Evolutionary conservation across 1,140 invertebrate species (phyloP).

Genomic region (Mycetomoellerius zeteki): DNA sequence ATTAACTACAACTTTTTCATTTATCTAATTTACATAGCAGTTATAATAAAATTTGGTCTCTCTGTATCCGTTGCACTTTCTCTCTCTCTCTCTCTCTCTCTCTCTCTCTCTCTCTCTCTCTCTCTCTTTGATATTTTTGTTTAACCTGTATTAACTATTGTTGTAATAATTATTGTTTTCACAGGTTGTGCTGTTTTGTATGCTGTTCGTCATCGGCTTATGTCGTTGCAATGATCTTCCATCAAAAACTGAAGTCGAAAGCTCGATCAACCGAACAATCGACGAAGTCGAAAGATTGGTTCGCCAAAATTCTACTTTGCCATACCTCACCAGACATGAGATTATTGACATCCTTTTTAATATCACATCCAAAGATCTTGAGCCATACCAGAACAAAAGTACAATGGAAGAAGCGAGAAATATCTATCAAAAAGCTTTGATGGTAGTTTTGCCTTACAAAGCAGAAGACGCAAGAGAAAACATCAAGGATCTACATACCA

Average conservation of each 20-base stretch:
- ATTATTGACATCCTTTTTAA: conserved; percentile 89
- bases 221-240: conserved; percentile 76
- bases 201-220: conserved; percentile 79
- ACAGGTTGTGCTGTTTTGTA: conserved; percentile 77
- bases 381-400: conserved; percentile 82
- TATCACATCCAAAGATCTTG: conserved; percentile 87
- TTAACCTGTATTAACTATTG: too few relatives aligned
- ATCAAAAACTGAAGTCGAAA: conserved; percentile 80
- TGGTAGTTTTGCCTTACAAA: conserved; percentile 88
- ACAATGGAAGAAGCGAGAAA: conserved; percentile 83
- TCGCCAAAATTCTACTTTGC: conserved; percentile 87
- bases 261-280: conserved; percentile 88
- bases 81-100: not conserved
- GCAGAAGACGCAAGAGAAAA: conserved; percentile 83
- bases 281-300: conserved; percentile 89
- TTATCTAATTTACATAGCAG: too few relatives aligned
- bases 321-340: conserved; percentile 87
- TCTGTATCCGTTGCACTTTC: too few relatives aligned
- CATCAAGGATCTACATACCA: conserved; percentile 87
- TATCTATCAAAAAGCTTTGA: conserved; percentile 87
- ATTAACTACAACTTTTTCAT: too few relatives aligned
- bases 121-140: not conserved
- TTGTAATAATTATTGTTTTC: conserved; percentile 43
- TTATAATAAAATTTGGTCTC: too few relatives aligned
- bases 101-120: conserved; percentile 2